Evolutionary conservation across 2,797 vertebrate genomes (phyloP).

Genomic region (Argyrosomus regius): DNA sequence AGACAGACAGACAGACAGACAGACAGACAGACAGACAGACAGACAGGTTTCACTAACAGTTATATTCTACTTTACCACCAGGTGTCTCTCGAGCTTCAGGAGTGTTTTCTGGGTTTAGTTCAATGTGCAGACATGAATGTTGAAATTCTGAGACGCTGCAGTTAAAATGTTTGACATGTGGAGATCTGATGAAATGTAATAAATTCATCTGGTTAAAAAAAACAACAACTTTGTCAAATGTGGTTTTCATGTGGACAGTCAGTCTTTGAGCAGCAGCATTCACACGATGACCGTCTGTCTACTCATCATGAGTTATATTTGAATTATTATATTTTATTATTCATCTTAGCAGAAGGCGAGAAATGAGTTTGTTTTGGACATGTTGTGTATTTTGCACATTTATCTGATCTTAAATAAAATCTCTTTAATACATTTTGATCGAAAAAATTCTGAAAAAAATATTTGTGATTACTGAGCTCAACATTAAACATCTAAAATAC

Average conservation of each 20-base stretch:
- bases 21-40: too few relatives aligned
- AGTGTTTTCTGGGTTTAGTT: background rate
- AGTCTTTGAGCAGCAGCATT: background rate
- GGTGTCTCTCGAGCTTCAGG: background rate
- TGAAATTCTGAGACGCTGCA: background rate
- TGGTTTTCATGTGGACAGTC: background rate
- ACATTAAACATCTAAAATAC: background rate
- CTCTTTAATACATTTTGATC: background rate
- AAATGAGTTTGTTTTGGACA: background rate
- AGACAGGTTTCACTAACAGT: background rate
- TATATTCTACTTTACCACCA: background rate
- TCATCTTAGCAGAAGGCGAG: background rate
- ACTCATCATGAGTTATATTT: background rate
- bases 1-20: background rate
- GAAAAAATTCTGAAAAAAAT: too few relatives aligned
- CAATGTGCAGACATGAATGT: background rate
- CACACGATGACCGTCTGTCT: background rate
- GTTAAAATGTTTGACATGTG: background rate
- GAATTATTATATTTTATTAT: too few relatives aligned
- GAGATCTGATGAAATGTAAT: background rate
- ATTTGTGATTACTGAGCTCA: background rate
- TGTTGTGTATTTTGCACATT: background rate
- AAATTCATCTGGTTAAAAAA: background rate
- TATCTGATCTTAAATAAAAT: fast-evolving
- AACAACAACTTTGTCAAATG: background rate